A percentile compares a stretch with the other conserved stretches of the same genome.
Conservation (phyloP, 2,888 invertebrate species). For the Cinara cedri region DNA sequence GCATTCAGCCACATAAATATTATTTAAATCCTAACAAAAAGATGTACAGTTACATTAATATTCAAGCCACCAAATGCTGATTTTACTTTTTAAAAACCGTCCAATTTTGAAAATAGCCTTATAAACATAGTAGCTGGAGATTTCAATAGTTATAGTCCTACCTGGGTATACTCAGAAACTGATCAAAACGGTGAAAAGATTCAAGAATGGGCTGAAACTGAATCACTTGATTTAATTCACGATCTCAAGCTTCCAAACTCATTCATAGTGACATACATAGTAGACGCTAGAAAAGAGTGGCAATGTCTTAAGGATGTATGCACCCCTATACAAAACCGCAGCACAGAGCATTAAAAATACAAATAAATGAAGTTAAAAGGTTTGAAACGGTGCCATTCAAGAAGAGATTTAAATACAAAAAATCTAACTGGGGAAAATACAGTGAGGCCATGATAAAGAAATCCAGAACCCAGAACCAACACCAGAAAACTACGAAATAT, state of each 20-base stretch:
- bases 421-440: constrained; percentile 55
- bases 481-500: constrained; percentile 49
- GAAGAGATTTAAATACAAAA: too few species aligned
- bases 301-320: not conserved
- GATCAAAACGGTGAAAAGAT: constrained; percentile 28
- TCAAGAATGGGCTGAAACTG: constrained; percentile 55
- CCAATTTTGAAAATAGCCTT: constrained; percentile 6
- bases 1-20: constrained; percentile 29
- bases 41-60: constrained; percentile 37
- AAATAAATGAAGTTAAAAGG: constrained; percentile 28
- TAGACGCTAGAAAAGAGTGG: constrained; percentile 30
- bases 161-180: constrained; percentile 38
- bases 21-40: constrained; percentile 32
- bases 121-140: constrained; percentile 33
- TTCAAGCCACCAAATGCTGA: constrained; percentile 43
- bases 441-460: constrained; percentile 33
- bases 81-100: constrained; percentile 23
- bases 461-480: constrained; percentile 41
- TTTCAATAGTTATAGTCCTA: constrained; percentile 41
- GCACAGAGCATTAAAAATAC: constrained; percentile 45
- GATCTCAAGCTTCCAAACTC: constrained; percentile 32
- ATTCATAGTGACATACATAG: too few species aligned
- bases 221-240: constrained; percentile 26
- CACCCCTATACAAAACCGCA: constrained; percentile 27
- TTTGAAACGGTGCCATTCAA: too few species aligned